Evolutionary conservation across 2,113 vertebrate species (phyloP), one percentile per base, ranked within the genome.

Genomic region (Athene cunicularia): DNA sequence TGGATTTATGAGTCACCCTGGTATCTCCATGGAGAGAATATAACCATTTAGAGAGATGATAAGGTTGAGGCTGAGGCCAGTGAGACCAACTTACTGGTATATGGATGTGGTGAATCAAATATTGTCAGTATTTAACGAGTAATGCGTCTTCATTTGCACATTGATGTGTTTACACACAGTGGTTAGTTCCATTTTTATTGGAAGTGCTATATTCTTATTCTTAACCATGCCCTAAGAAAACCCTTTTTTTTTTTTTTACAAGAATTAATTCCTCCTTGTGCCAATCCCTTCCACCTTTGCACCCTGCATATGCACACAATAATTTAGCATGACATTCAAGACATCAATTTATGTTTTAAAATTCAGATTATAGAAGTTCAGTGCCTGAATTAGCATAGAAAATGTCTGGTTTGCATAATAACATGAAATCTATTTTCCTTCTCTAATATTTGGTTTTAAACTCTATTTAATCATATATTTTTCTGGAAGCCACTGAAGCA

Each of bases 251-350:
- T 41, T 30, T 32, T 87, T 85, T 32, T 21, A 27, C 37, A 55
- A 72, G 60, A 85, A 79, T 53, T 24, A 66, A 80, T 94, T 90
- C 35, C 27, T 96, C 64, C 60, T 70, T 47, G 30, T 91, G 62
- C 76, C 79, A 94, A 22, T 85, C 82, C 80, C 13, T 95, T 89
- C 91, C 86, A 80, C 93, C 93, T 91, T 91, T 62, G 6, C 37
- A 73, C 66, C 20, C 28, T 86, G 84, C 84, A 68, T 91, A 80
- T 70, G 70, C 39, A 72, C 52, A 45, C 79, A 53, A 59, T 77
- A 63, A 95, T 93, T 97, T 64, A 63, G 37, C 56, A 26, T 90
- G 94, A 92, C 95, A 94, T 96, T 96, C 95, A 95, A 92, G 91
- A 83, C 85, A 93, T 55, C 79, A 82, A 67, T 50, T 80, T 94